These are phyloP conservation scores for Lamellibrachia columna DNA, from an alignment of 2,888 invertebrate genomes.

Conservation along the genomic window DNA sequence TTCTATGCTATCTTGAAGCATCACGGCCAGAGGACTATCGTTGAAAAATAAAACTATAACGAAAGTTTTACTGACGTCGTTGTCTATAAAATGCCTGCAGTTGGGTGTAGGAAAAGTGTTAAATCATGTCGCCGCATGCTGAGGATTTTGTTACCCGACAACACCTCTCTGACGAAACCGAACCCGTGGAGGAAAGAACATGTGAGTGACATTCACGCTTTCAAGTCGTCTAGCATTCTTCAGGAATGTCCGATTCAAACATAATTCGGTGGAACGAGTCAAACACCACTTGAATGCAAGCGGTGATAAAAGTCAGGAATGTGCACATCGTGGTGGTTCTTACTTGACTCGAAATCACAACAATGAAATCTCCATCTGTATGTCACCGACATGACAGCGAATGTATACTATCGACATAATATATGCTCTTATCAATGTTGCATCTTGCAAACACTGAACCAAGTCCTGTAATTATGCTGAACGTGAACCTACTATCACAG, in stretches of 20 bases:
- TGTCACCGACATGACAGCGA: neutral
- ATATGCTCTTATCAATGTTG: neutral
- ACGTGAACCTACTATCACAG: neutral
- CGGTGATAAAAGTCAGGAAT: neutral
- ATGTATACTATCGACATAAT: neutral
- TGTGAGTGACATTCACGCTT: neutral
- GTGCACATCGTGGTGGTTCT: neutral
- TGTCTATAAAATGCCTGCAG: neutral
- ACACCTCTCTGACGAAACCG: neutral
- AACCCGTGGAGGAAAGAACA: neutral
- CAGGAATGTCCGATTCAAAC: conserved; percentile 9
- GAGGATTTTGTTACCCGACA: neutral
- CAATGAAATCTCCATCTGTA: neutral
- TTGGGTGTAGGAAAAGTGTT: neutral
- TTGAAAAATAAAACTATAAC: neutral
- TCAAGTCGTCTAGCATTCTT: conserved; percentile 6
- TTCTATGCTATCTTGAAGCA: too few species aligned
- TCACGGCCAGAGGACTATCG: neutral
- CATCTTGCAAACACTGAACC: neutral
- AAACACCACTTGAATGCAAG: neutral
- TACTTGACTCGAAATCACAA: neutral
- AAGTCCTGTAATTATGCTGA: neutral
- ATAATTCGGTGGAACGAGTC: neutral
- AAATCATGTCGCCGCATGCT: neutral
- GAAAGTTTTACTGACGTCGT: neutral